These are phyloP conservation scores for Eudyptes chrysolophus DNA, from an alignment of 2,113 vertebrate species.

Conservation along the genomic window DNA sequence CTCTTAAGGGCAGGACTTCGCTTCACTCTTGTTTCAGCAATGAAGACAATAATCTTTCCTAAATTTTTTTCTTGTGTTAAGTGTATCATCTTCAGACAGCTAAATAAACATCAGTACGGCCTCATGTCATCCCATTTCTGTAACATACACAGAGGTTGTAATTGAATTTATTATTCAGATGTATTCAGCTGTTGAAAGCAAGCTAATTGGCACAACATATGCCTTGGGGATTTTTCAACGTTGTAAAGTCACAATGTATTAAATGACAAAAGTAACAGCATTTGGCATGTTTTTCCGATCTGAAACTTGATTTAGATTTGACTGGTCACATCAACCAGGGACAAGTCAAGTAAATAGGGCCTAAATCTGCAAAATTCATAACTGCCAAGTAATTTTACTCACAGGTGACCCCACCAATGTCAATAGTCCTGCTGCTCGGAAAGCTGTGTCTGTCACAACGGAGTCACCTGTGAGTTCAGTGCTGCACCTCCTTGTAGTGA, in stretches of 20 bases:
- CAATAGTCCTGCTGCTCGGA: neutral
- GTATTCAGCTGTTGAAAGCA: neutral
- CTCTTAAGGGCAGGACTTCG: neutral
- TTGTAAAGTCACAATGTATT: neutral
- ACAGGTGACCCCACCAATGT: neutral
- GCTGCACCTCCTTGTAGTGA: neutral
- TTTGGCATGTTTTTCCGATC: neutral
- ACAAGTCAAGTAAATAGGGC: neutral
- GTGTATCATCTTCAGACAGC: neutral
- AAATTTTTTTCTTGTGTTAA: neutral
- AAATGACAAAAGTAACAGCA: neutral
- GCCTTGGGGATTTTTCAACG: neutral
- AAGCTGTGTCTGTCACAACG: neutral
- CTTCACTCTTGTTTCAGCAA: neutral
- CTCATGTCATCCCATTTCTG: neutral
- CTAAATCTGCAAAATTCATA: neutral
- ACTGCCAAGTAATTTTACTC: neutral
- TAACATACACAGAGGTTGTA: neutral
- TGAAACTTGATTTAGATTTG: neutral
- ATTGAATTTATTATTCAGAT: slow-evolving; percentile 20
- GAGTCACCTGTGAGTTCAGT: neutral
- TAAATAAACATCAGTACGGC: neutral
- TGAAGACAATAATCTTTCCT: accelerated
- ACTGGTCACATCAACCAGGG: neutral
- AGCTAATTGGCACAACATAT: neutral